Conservation (phyloP, 2,797 vertebrate species). For the Paedocypris micromegethes region DNA sequence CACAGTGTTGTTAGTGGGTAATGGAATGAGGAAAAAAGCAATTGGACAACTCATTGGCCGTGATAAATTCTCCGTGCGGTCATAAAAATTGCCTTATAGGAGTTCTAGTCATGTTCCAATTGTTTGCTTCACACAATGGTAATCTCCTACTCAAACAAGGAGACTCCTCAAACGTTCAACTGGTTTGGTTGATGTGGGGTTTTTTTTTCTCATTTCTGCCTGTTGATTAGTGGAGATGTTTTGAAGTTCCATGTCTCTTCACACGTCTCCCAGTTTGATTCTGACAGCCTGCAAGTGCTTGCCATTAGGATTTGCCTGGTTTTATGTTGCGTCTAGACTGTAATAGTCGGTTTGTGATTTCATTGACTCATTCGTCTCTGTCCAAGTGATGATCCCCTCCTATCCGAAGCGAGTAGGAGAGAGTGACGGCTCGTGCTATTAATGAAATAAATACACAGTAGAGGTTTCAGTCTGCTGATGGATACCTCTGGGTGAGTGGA, state of each 20-base stretch:
- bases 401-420: constrained; percentile 58
- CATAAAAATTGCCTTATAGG: constrained; percentile 9
- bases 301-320: constrained; percentile 79
- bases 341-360: constrained; percentile 84
- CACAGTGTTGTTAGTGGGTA: constrained; percentile 29
- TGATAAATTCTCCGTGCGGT: constrained; percentile 30
- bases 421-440: constrained; percentile 62
- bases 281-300: constrained; percentile 55
- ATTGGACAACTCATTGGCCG: constrained; percentile 7
- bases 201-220: constrained; percentile 65
- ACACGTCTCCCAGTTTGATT: constrained; percentile 22
- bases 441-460: constrained; percentile 66
- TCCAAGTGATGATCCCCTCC: constrained; percentile 56
- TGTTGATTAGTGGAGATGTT: constrained; percentile 34
- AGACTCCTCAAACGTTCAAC: constrained; percentile 32
- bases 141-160: constrained; percentile 23
- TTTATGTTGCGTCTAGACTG: constrained; percentile 98
- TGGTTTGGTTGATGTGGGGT: constrained; percentile 52
- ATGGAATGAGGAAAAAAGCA: constrained; percentile 30
- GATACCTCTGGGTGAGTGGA: constrained; percentile 54
- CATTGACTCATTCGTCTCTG: constrained; percentile 58
- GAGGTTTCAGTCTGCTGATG: constrained; percentile 55
- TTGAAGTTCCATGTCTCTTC: constrained; percentile 27
- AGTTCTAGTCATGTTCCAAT: neutral
- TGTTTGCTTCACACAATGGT: neutral